Base-by-base conservation (phyloP, 1,140 invertebrate genomes). In the Brachionus sp. region DNA sequence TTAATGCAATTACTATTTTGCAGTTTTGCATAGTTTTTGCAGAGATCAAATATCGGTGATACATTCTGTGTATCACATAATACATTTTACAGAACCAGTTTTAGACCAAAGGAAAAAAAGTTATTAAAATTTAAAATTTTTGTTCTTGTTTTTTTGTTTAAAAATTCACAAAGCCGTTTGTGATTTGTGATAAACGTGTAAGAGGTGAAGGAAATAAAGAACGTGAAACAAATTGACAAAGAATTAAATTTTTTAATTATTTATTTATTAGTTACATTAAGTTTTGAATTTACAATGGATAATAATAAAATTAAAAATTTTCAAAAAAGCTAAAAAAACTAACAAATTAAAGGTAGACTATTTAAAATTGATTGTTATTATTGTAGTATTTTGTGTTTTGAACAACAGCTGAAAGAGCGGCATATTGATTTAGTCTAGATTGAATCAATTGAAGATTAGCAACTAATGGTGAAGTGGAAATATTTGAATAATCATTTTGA, bases 401-500 rank as follows among this genome's bases (percentile, higher is more conserved):
- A 10, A 46, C 42, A 29, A 25, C 25, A 39, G 66, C 66, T 0
- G 29, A 39, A 3, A 75, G 3, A 46, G 70, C 42, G 3, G 70
- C 70, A 46, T 46, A 46, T 33, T 44, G 42, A 46, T 46, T 75
- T 46, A 75, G 23, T 50, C 70, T 80, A 13, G 77, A 80, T 23
- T 39, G 35, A 25, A 80, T 13, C 7, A 62, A n/a, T 44, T 80
- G 77, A 5, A 80, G 33, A 66, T 80, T 80, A 2, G 50, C 35
- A 66, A 80, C 77, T 37, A 80, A 3, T n/a, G 77, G 77, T 23
- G 77, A 80, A 0, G 50, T 25, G 10, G 13, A 33, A 7, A 25
- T 10, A 53, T 3, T 33, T 37, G 23, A 33, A 25, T 57, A 29
- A 5, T 50, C 37, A 12, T 9, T 44, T 75, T 75, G 70, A 25